Conservation (phyloP, 1,140 invertebrate genomes). For the Ceratitis capitata region DNA sequence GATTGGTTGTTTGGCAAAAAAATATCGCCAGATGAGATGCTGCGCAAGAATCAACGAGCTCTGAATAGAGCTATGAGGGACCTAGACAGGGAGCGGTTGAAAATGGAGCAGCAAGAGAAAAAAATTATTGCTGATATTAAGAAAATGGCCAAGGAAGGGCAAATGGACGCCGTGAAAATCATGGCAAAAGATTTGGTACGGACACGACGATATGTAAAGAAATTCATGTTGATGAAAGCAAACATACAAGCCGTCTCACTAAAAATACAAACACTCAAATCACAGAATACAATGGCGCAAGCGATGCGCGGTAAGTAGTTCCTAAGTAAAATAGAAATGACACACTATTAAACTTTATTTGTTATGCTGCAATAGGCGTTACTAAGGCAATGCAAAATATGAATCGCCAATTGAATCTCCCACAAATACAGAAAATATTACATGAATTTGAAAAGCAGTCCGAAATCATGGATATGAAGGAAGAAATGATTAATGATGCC, state of each 20-base stretch:
- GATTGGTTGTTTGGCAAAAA: slow-evolving; percentile 98
- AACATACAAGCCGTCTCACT: slow-evolving; percentile 99
- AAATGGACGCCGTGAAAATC: slow-evolving; percentile 99
- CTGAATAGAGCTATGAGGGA: slow-evolving; percentile 99
- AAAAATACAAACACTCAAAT: slow-evolving; percentile 98
- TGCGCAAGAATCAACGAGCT: slow-evolving; percentile 97
- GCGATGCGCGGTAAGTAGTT: slow-evolving; percentile 87
- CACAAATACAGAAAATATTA: slow-evolving; percentile 98
- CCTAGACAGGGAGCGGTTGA: slow-evolving; percentile 90
- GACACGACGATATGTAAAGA: slow-evolving; percentile 94
- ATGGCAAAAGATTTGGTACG: slow-evolving; percentile 99
- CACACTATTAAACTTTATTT: neutral
- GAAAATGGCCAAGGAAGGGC: slow-evolving; percentile 98
- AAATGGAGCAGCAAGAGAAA: slow-evolving; percentile 99
- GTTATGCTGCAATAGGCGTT: slow-evolving; percentile 71
- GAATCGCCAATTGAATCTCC: slow-evolving; percentile 97
- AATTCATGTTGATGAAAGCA: slow-evolving; percentile 99
- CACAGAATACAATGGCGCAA: slow-evolving; percentile 99
- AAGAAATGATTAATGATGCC: slow-evolving; percentile 99
- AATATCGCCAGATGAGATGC: slow-evolving; percentile 97
- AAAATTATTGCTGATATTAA: slow-evolving; percentile 99
- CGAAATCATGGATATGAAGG: slow-evolving; percentile 99
- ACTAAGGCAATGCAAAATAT: slow-evolving; percentile 98
- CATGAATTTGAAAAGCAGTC: slow-evolving; percentile 99
- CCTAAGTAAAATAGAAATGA: neutral